Conservation (phyloP, 2,113 vertebrate species). For the Engraulis encrasicolus region DNA sequence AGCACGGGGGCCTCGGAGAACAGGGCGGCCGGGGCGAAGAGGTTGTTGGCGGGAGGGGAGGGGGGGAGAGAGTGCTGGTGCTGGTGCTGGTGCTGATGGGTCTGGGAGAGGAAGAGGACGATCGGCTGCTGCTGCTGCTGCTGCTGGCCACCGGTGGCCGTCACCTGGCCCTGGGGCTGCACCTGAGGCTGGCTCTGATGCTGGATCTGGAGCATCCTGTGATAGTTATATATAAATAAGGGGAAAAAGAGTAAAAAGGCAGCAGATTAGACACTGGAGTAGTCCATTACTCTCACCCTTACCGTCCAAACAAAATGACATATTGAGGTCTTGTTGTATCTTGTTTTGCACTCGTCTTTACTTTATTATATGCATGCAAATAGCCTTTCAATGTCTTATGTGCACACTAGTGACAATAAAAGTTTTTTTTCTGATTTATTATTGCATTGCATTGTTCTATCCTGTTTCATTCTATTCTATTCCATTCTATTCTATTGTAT, state of each 20-base stretch:
- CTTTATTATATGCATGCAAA: too few relatives aligned
- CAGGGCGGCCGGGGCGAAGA: constrained; percentile 65
- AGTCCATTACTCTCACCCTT: not conserved
- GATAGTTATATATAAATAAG: constrained; percentile 55
- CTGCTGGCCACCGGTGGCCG: too few relatives aligned
- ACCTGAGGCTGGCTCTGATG: constrained; percentile 77
- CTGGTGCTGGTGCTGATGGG: constrained; percentile 60
- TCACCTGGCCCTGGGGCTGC: constrained; percentile 49
- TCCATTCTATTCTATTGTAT: too few relatives aligned
- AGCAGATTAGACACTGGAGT: not conserved
- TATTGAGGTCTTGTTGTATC: too few relatives aligned
- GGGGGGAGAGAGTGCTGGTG: constrained; percentile 58
- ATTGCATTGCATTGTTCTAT: too few relatives aligned
- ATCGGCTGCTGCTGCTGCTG: too few relatives aligned
- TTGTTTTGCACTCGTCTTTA: too few relatives aligned
- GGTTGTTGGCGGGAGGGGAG: constrained; percentile 62
- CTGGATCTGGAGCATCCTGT: constrained; percentile 92
- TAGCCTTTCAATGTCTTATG: too few relatives aligned
- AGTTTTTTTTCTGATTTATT: too few relatives aligned
- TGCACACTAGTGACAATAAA: too few relatives aligned
- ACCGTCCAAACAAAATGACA: not conserved
- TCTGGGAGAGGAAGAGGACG: constrained; percentile 62
- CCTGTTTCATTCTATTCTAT: too few relatives aligned
- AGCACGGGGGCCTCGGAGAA: constrained; percentile 69
- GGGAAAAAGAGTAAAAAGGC: not conserved